phyloP scores from a whole-genome alignment of 1,140 invertebrate species.

The Drosophila melanica region DNA sequence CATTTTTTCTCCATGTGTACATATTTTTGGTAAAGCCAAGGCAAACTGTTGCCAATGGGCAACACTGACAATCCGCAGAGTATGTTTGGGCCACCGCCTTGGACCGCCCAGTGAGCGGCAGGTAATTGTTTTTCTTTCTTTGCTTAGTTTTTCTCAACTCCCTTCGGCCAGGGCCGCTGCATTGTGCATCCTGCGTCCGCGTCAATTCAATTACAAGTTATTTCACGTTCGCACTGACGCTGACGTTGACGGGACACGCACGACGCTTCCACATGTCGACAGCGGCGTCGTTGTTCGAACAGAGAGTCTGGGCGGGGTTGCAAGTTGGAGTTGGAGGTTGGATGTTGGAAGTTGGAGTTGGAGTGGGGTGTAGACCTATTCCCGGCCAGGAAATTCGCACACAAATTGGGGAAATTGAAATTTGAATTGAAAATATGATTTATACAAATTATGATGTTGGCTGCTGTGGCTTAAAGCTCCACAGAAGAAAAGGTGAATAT shows the following conservation, averaged over 20 bases:
- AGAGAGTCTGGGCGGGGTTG: not conserved
- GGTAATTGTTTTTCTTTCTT: conserved; percentile 77
- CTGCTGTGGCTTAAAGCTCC: not conserved
- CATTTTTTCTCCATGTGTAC: no score
- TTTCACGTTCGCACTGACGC: conserved; percentile 49
- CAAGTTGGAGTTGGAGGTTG: not conserved
- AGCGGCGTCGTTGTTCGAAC: not conserved
- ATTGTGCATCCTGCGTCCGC: conserved; percentile 63
- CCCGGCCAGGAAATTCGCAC: conserved; percentile 60
- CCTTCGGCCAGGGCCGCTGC: conserved; percentile 12
- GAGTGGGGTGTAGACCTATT: conserved; percentile 4
- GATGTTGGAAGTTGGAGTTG: no score
- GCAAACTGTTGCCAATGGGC: not conserved
- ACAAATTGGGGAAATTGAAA: conserved; percentile 74
- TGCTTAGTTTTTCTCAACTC: conserved; percentile 45
- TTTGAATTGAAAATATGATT: conserved; percentile 70
- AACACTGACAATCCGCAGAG: conserved; percentile 11
- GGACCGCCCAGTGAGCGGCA: conserved; percentile 65
- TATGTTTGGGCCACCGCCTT: not conserved
- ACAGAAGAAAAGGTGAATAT: not conserved
- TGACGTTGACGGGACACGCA: conserved; percentile 43
- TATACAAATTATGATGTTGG: conserved; percentile 47
- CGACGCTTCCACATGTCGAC: conserved; percentile 48
- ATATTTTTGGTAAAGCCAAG: not conserved
- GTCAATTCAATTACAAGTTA: conserved; percentile 78